Conservation (phyloP, 2,113 vertebrate genomes). For the Sarotherodon lohbergeri region DNA sequence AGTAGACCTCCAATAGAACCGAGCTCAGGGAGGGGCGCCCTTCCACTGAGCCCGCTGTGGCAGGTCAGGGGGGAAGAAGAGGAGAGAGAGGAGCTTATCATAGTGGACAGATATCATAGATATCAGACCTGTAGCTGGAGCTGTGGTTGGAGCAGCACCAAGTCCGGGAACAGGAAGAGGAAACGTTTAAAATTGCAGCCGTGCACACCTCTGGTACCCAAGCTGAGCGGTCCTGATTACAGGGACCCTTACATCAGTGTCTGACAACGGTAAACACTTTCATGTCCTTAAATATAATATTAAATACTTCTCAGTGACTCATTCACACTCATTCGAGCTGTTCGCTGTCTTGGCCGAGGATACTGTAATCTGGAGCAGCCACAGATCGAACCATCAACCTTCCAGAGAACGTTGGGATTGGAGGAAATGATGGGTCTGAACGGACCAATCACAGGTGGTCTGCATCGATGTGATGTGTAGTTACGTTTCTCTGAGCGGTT, state of each 20-base stretch:
- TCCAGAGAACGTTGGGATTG: background rate
- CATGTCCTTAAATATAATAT: background rate
- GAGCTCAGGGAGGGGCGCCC: background rate
- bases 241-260: background rate
- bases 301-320: background rate
- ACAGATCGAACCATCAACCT: background rate
- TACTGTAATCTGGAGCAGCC: background rate
- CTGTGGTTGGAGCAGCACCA: background rate
- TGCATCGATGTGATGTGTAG: background rate
- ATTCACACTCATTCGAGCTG: background rate
- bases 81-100: background rate
- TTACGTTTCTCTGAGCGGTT: background rate
- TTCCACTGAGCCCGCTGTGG: background rate
- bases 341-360: background rate
- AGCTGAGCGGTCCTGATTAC: background rate
- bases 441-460: background rate
- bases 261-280: background rate
- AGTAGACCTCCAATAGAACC: background rate
- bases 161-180: background rate
- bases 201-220: background rate
- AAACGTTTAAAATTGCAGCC: fast-evolving
- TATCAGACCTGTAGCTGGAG: fast-evolving
- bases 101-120: background rate
- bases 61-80: background rate
- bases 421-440: background rate